phyloP scores from a whole-genome alignment of 2,113 vertebrate species.

The Tympanuchus pallidicinctus region DNA sequence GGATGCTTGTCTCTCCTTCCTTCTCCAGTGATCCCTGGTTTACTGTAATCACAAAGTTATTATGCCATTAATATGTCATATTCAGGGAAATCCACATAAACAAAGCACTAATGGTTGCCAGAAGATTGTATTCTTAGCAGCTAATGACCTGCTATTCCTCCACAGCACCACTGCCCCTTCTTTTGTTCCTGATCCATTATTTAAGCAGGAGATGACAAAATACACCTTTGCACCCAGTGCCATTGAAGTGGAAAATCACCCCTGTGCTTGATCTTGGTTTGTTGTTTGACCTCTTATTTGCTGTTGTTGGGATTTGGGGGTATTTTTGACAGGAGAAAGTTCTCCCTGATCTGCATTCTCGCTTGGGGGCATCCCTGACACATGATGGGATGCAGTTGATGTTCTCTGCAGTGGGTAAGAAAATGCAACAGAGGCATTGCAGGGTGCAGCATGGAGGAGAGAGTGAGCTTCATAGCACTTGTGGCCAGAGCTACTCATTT shows the following conservation, averaged over 20 bases:
- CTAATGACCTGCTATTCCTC: conserved; percentile 75
- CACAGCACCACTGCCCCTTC: background rate
- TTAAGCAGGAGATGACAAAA: conserved; percentile 52
- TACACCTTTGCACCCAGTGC: background rate
- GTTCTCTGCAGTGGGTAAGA: background rate
- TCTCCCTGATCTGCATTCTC: background rate
- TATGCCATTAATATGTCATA: conserved; percentile 84
- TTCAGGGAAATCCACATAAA: conserved; percentile 80
- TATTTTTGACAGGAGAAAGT: background rate
- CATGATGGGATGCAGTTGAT: background rate
- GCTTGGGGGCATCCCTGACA: background rate
- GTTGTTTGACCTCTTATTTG: background rate
- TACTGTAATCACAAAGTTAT: conserved; percentile 83
- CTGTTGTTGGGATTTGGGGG: background rate
- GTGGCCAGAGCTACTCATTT: background rate
- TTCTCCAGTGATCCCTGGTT: conserved; percentile 46
- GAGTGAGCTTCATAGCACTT: background rate
- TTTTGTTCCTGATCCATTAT: conserved; percentile 9
- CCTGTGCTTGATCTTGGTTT: background rate
- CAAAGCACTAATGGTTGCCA: conserved; percentile 78
- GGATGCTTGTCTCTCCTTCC: conserved; percentile 38
- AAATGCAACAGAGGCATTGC: background rate
- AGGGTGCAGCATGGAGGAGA: background rate
- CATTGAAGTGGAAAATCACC: background rate
- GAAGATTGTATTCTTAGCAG: conserved; percentile 80